A percentile compares a stretch with the other conserved stretches of the same genome.
Conservation (phyloP, 2,113 vertebrate genomes). For the Ardeotis arabs region DNA sequence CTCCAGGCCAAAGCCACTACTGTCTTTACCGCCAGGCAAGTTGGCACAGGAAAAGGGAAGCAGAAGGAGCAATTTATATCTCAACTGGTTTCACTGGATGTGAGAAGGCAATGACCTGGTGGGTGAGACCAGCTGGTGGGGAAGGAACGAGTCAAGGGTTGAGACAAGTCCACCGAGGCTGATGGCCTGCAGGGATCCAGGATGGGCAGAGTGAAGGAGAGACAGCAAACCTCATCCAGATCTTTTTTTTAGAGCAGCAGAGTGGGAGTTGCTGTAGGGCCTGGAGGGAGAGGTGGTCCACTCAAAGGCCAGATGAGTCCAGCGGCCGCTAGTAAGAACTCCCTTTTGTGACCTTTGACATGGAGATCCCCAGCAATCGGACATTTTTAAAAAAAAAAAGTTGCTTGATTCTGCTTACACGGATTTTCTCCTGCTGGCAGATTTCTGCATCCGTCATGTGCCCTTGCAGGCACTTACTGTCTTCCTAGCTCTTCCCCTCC, state of each 20-base stretch:
- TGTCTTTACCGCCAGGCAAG: neutral
- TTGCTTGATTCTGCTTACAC: neutral
- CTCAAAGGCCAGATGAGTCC: neutral
- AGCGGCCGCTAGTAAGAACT: neutral
- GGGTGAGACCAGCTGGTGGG: neutral
- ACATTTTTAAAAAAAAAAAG: too few species aligned
- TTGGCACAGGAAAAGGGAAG: neutral
- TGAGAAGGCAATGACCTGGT: neutral
- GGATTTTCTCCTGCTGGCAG: neutral
- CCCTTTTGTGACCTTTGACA: neutral
- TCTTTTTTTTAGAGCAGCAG: neutral
- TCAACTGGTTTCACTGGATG: neutral
- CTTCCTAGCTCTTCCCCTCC: neutral
- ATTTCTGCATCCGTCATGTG: neutral
- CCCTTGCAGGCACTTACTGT: neutral
- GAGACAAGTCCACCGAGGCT: neutral
- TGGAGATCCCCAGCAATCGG: neutral
- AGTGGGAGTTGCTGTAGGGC: neutral
- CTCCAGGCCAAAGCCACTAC: neutral
- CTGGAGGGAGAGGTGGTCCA: neutral
- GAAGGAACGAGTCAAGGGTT: neutral
- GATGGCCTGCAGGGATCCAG: rapidly evolving
- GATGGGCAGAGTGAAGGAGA: neutral
- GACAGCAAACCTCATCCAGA: neutral
- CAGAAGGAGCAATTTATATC: neutral